These are phyloP conservation scores for Poeciliopsis turrubarensis DNA, from an alignment of 2,113 vertebrate genomes.

Conservation along the genomic window DNA sequence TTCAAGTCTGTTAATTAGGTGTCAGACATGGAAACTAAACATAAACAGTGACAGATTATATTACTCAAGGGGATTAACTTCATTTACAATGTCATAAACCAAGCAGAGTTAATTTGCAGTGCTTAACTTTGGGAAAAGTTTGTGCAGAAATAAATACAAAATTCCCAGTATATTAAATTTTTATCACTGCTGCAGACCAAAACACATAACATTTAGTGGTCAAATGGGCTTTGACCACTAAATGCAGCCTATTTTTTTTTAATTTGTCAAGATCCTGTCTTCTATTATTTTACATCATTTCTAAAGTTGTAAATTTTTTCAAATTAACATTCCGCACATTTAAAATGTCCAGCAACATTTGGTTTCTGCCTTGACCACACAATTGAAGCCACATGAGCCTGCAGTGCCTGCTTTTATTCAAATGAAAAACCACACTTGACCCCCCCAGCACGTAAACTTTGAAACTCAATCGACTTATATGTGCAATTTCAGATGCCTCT, in stretches of 20 bases:
- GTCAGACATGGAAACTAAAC: conserved; percentile 76
- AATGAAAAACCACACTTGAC: conserved; percentile 13
- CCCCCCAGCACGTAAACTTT: conserved; percentile 14
- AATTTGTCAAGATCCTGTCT: neutral
- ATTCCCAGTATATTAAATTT: conserved; percentile 14
- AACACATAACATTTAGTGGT: neutral
- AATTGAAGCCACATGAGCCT: neutral
- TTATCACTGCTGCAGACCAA: neutral
- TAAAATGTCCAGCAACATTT: neutral
- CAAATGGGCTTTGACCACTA: neutral
- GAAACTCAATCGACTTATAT: conserved; percentile 36
- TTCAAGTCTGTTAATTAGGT: conserved; percentile 79
- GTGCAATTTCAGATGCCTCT: conserved; percentile 42
- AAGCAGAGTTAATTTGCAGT: conserved; percentile 44
- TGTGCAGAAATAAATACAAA: conserved; percentile 37
- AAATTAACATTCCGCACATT: neutral
- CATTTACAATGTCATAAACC: conserved; percentile 63
- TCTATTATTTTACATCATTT: neutral
- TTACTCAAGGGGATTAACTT: conserved; percentile 74
- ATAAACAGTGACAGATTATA: conserved; percentile 73
- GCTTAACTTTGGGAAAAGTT: conserved; percentile 59
- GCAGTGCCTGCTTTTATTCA: conserved; percentile 6
- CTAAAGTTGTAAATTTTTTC: neutral
- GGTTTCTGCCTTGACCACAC: conserved; percentile 1
- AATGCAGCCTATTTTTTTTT: neutral